Evolutionary conservation across 2,797 vertebrate genomes (phyloP), one percentile per base, ranked within the genome.

Genomic region (Molossus molossus): DNA sequence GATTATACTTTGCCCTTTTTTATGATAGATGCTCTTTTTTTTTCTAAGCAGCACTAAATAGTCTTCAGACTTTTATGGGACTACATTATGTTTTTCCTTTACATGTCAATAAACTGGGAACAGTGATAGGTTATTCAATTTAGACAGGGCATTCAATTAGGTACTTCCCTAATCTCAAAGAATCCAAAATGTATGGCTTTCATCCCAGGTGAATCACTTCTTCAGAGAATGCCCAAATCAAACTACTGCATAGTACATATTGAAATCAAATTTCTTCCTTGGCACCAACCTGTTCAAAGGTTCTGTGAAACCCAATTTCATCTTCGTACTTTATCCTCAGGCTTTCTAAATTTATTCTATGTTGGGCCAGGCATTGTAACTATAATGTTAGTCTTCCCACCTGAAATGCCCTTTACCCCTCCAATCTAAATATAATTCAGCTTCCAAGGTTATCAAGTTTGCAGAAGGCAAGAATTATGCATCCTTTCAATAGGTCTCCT

Each of bases 341-440:
- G 33, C 57, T 80, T 87, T 55, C 48, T 37, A 79, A 87, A 55
- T 20, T 6, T 65, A 48, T 55, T 60, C 17, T 18, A 50, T 40
- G 21, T 62, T 55, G n/a, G 62, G 40, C 33, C 27, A 37, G 4
- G 0, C 9, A 6, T 1, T 17, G 0, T 57, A 58, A 58, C 27
- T 55, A 29, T 67, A 2, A 53, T 12, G 7, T 27, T 57, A 77
- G 57, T 57, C 69, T 64, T 48, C 29, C 65, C 5, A 65, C 50
- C 25, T 13, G 33, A 94, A 92, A 64, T n/a, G 76, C 37, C 87
- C 86, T 79, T 89, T 50, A 50, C 12, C 53, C 21, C 57, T 75
- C 55, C 65, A 29, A 12, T 50, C 50, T 33, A 81, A 80, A 69
- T 40, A 37, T 15, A 91, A 73, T 15, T 65, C 20, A 64, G 40